Base-by-base conservation (phyloP, 2,113 vertebrate genomes). In the Craseonycteris thonglongyai region DNA sequence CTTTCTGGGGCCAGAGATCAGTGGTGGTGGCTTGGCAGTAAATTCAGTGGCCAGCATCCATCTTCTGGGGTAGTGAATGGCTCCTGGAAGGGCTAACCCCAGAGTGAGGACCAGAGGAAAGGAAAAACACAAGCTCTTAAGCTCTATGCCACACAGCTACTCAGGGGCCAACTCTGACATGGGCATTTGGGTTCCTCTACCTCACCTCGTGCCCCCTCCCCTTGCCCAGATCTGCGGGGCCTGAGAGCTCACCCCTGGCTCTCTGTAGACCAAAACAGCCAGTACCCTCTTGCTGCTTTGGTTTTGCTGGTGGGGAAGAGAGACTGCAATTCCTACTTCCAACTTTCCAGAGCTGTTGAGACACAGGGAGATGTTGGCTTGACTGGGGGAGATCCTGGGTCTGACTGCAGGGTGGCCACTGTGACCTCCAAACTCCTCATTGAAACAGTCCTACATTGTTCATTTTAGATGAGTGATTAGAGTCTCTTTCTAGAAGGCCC, bases 121-220 rank as follows among this genome's bases (percentile, higher is more conserved):
- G 3, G 35, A 8, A 30, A 22, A 54, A 9, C 14, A n/a, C 35
- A 13, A 35, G 65, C 40, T 88, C 58, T 56, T 30, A 35, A 19
- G 5, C 65, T 2, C 35, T 0, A 10, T 2, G 35, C 38, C 1
- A 18, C 26, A 33, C 3, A 21, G 49, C 21, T 54, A n/a, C 14
- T 15, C 21, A 16, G 76, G 22, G 33, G 5, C 35, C 24, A n/a
- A 51, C 65, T 42, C 47, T 38, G 59, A 38, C 7, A 5, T 11
- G 56, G 74, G 5, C 54, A 0, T 1, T 24, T 10, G 12, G 56
- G 14, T 21, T 59, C 10, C 38, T 68, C 14, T 74, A 19, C 28
- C 2, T 56, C 22, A 8, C 19, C 18, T 54, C 28, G 45, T 28
- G 18, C 2, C 18, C 88, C 33, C 28, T 61, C 9, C 61, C 18